phyloP scores from a whole-genome alignment of 64 coral and sea anemone genomes.

The Porites lutea region DNA sequence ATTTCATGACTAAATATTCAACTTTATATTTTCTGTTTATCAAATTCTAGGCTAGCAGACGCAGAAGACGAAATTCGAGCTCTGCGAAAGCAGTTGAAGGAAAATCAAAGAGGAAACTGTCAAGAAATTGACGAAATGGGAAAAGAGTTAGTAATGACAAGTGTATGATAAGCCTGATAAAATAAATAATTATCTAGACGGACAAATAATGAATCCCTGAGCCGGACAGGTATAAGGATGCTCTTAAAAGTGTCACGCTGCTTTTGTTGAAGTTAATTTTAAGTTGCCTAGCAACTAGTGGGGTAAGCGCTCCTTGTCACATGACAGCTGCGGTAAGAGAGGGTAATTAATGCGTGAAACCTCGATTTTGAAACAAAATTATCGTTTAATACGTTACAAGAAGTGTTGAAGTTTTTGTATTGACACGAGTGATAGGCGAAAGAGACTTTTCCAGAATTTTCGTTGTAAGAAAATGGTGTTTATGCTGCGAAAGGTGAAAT shows the following conservation, averaged over 20 bases:
- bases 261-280: not conserved
- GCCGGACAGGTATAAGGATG: too few species aligned
- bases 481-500: too few species aligned
- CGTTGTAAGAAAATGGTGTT: too few species aligned
- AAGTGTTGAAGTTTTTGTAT: too few species aligned
- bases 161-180: not conserved
- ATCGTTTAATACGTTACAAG: too few species aligned
- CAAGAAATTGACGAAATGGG: conserved; percentile 6
- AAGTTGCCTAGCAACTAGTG: not conserved
- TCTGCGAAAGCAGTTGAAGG: not conserved
- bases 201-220: not conserved
- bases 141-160: conserved; percentile 1
- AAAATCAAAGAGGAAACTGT: conserved; percentile 13
- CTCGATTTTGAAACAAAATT: too few species aligned
- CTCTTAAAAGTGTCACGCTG: conserved; percentile 1
- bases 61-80: conserved; percentile 15
- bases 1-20: not conserved
- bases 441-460: too few species aligned
- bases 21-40: not conserved
- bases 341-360: too few species aligned
- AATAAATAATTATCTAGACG: not conserved
- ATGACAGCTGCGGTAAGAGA: not conserved
- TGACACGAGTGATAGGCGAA: too few species aligned
- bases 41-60: not conserved
- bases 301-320: not conserved